phyloP scores from a whole-genome alignment of 2,113 vertebrate genomes.

The Vicugna pacos region DNA sequence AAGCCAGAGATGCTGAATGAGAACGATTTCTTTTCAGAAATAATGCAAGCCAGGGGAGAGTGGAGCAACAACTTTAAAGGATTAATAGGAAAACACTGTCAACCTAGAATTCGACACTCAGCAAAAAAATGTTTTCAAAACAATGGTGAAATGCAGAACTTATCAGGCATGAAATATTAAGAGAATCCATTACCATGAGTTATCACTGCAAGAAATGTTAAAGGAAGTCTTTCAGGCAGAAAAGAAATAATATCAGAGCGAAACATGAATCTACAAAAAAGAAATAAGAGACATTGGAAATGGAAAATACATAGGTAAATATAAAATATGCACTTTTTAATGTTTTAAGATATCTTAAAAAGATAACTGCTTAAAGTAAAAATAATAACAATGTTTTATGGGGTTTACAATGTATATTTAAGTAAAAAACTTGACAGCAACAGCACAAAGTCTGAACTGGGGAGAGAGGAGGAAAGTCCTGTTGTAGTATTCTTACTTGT shows the following conservation, averaged over 20 bases:
- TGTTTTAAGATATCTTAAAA: not conserved
- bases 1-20: not conserved
- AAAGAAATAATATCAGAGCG: not conserved
- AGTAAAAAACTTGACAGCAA: not conserved
- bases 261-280: not conserved
- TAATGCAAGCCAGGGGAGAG: not conserved
- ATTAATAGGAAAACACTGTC: not conserved
- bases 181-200: not conserved
- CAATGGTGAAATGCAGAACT: not conserved
- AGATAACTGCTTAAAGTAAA: not conserved
- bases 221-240: not conserved
- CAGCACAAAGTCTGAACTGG: not conserved
- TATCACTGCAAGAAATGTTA: not conserved
- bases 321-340: not conserved
- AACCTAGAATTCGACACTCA: not conserved
- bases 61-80: not conserved
- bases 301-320: not conserved
- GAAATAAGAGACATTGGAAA: not conserved
- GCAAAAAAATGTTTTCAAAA: not conserved
- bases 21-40: not conserved
- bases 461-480: not conserved
- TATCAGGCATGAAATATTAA: not conserved
- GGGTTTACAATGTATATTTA: not conserved
- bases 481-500: not conserved
- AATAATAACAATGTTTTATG: not conserved